These are phyloP conservation scores for Melieria picta DNA, from an alignment of 2,888 invertebrate genomes.

Conservation along the genomic window DNA sequence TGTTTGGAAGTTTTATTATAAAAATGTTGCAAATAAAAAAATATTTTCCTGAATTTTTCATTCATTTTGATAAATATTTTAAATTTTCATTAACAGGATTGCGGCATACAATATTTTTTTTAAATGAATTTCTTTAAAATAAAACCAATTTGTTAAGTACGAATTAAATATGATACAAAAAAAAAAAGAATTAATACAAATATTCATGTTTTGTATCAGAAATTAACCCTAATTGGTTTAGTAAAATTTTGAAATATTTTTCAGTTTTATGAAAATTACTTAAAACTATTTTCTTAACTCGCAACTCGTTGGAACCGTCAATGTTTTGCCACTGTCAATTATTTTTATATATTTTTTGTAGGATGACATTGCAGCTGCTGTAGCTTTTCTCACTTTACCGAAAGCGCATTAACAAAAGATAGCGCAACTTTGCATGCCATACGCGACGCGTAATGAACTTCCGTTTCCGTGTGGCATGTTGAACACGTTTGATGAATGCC, in stretches of 20 bases:
- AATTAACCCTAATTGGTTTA: too few relatives aligned
- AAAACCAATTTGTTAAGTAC: neutral
- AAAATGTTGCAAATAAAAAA: too few relatives aligned
- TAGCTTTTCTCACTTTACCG: constrained; percentile 6
- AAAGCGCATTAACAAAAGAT: constrained; percentile 9
- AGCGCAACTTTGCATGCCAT: constrained; percentile 33
- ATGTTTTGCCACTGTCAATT: neutral
- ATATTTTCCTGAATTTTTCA: too few relatives aligned
- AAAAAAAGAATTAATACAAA: too few relatives aligned
- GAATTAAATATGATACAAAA: neutral
- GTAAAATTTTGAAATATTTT: too few relatives aligned
- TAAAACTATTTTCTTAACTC: too few relatives aligned
- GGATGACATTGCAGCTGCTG: neutral
- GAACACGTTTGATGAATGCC: constrained; percentile 39
- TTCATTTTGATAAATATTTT: too few relatives aligned
- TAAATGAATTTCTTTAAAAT: neutral
- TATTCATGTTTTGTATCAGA: too few relatives aligned
- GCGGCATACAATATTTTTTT: neutral
- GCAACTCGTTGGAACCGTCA: neutral
- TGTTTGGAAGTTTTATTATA: too few relatives aligned
- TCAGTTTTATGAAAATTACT: too few relatives aligned
- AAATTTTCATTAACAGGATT: too few relatives aligned
- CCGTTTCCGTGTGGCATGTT: constrained; percentile 38
- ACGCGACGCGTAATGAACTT: constrained; percentile 39
- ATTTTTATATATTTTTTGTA: neutral